These are phyloP conservation scores for Albula goreensis DNA, from an alignment of 2,113 vertebrate species.

Conservation along the genomic window DNA sequence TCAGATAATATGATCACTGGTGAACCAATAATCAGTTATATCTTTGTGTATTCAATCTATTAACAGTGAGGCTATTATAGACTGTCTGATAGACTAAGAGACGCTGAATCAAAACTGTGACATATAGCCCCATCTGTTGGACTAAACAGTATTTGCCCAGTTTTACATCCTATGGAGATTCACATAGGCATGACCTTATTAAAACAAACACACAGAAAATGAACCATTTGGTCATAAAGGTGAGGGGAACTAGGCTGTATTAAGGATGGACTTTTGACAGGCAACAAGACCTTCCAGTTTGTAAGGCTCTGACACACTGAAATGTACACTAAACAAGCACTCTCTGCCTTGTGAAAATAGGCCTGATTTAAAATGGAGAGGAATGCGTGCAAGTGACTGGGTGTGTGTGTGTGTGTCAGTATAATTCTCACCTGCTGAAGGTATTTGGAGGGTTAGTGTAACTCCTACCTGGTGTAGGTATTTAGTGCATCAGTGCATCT, in stretches of 20 bases:
- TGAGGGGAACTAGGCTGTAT: neutral
- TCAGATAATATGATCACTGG: neutral
- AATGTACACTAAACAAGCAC: neutral
- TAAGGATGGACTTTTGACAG: neutral
- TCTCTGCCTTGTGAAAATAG: neutral
- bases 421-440: neutral
- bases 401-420: neutral
- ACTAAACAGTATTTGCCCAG: neutral
- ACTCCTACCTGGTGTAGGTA: conserved; percentile 61
- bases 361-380: neutral
- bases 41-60: neutral
- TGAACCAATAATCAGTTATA: neutral
- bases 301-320: neutral
- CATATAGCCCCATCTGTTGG: neutral
- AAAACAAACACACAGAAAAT: neutral
- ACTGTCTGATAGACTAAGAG: neutral
- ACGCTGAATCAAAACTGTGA: neutral
- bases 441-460: conserved; percentile 51
- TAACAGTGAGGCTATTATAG: neutral
- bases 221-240: neutral
- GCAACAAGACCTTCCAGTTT: no score
- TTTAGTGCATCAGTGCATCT: neutral
- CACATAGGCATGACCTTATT: neutral
- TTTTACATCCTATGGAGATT: neutral
- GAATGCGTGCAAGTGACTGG: neutral